phyloP scores from a whole-genome alignment of 2,888 invertebrate genomes.

The Hermodice carunculata region DNA sequence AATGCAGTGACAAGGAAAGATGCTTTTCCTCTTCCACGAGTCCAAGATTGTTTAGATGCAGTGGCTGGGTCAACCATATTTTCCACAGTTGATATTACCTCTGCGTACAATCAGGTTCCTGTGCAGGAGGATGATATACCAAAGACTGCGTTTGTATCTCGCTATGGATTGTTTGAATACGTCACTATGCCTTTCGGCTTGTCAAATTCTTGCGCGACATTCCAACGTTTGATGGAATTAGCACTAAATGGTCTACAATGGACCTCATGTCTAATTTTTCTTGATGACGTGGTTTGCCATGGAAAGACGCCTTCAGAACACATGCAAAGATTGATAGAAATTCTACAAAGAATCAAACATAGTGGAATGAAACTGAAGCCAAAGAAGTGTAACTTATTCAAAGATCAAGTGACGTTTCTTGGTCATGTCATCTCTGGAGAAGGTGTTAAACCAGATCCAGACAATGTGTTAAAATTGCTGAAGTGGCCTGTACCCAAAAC shows the following conservation, averaged over 20 bases:
- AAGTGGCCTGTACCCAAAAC: conserved; percentile 3
- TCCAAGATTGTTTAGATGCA: background rate
- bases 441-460: background rate
- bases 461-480: background rate
- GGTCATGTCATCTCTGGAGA: background rate
- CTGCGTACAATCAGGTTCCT: background rate
- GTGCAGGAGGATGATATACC: conserved; percentile 7
- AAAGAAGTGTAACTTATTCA: conserved; percentile 3
- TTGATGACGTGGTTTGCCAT: conserved; percentile 4
- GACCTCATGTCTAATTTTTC: background rate
- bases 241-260: too few species aligned
- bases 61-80: background rate
- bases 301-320: background rate
- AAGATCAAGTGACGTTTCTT: conserved; percentile 3
- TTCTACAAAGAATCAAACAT: background rate
- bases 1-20: background rate
- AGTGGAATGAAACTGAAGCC: conserved; percentile 8
- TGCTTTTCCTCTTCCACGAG: background rate
- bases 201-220: background rate
- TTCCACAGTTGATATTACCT: background rate
- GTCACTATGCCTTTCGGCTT: conserved; percentile 7
- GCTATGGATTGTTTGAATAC: background rate
- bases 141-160: conserved; percentile 8
- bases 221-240: conserved; percentile 1
- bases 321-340: background rate